Evolutionary conservation across 2,888 invertebrate species (phyloP), one percentile per base, ranked within the genome.

Genomic region (Acrobasis suavella): DNA sequence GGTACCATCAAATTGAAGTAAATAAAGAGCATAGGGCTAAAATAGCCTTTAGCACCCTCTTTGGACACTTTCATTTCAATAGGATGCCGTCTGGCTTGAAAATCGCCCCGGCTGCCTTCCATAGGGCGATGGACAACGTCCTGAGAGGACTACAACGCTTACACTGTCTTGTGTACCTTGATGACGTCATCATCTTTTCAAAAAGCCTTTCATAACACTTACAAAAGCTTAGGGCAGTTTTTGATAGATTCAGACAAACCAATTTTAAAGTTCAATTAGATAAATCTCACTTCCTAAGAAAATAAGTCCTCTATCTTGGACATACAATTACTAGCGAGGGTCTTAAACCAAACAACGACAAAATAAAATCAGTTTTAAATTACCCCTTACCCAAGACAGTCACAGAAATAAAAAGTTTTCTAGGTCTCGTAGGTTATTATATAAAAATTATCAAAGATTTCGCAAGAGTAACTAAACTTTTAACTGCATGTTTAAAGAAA

Each of bases 351-450:
- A 76, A 77, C 51, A 54, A 67, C 6, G 67, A 71, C 50, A 75
- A 76, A 66, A 71, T 77, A 9, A 50, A 69, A 14, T 67, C 71
- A 0, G 64, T 78, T 9, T 51, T 69, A 50, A 66, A 73, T 0
- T 74, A 70, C 17, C 74, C 73, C 0, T 38, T 68, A 9, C 78
- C 76, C 0, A 65, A 69, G 61, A 72, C 69, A 0, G 5, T 62
- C 0, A 73, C 60, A 1, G 69, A 74, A 60, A 74, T 78, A 0
- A 73, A 75, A 71, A 60, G 65, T n/a, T 86, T 85, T 62, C 46
- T 83, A 15, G 83, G 82, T 9, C 52, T 85, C 32, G 46, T 76
- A 3, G 79, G 82, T 2, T 83, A 83, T 62, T 83, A 85, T 50
- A 37, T 81, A n/a, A 74, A 75, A 62, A 86, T 85, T 60, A 83